Evolutionary conservation across 2,797 vertebrate species (phyloP).

Genomic region (Helarctos malayanus): DNA sequence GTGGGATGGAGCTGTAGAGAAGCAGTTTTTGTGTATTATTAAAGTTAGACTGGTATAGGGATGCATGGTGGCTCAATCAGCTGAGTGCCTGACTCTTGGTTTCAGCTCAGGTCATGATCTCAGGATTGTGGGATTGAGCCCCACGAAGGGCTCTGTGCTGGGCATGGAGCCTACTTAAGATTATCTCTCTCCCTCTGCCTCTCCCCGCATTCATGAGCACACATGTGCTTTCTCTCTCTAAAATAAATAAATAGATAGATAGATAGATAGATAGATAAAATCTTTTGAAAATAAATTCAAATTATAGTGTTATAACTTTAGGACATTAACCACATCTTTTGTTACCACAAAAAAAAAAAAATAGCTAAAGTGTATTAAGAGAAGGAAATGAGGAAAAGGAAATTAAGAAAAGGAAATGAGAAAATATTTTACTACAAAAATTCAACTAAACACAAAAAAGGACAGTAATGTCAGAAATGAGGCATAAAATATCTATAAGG

Average conservation of each 20-base stretch:
- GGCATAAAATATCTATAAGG: not conserved
- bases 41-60: not conserved
- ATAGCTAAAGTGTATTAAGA: not conserved
- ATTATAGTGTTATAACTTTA: not conserved
- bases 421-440: not conserved
- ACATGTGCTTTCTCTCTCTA: not conserved
- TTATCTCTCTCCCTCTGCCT: not conserved
- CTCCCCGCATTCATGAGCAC: not conserved
- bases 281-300: not conserved
- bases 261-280: not conserved
- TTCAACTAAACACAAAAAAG: not conserved
- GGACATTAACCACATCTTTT: not conserved
- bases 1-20: not conserved
- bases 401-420: not conserved
- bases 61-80: not conserved
- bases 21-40: not conserved
- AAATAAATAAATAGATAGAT: not conserved
- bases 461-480: not conserved
- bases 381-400: not conserved
- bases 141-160: not conserved
- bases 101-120: not conserved
- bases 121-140: not conserved
- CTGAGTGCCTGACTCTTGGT: not conserved
- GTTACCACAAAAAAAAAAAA: slow-evolving; percentile 28
- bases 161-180: not conserved